Conservation (phyloP, 2,797 vertebrate genomes). For the Lateolabrax maculatus region DNA sequence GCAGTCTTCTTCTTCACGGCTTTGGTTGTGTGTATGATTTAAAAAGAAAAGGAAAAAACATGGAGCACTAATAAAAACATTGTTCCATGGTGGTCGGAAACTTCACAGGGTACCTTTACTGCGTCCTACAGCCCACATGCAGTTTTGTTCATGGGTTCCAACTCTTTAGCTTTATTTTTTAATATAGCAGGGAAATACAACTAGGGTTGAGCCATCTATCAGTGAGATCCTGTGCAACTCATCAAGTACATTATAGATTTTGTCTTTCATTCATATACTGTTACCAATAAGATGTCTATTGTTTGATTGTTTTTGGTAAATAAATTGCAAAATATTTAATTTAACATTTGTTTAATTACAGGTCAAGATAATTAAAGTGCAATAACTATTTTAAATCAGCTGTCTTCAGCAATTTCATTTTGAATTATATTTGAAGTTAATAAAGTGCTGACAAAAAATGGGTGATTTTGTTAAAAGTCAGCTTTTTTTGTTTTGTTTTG, state of each 20-base stretch:
- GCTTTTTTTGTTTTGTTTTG: neutral
- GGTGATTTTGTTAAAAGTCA: constrained; percentile 58
- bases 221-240: neutral
- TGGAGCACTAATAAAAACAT: neutral
- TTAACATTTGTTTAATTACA: constrained; percentile 40
- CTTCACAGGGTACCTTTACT: neutral
- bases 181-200: neutral
- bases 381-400: constrained; percentile 46
- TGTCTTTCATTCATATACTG: constrained; percentile 2
- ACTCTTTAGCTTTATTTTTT: neutral
- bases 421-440: neutral
- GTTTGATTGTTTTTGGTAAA: neutral
- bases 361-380: constrained; percentile 50
- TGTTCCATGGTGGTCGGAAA: neutral
- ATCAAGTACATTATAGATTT: neutral
- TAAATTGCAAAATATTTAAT: constrained; percentile 16
- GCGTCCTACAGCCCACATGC: neutral
- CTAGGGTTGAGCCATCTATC: neutral
- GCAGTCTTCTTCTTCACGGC: neutral
- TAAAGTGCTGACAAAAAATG: constrained; percentile 27
- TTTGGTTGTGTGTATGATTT: neutral
- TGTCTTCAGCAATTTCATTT: neutral
- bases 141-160: neutral
- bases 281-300: neutral
- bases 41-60: neutral